These are phyloP conservation scores for Platanista minor DNA, from an alignment of 2,113 vertebrate species.

Conservation along the genomic window DNA sequence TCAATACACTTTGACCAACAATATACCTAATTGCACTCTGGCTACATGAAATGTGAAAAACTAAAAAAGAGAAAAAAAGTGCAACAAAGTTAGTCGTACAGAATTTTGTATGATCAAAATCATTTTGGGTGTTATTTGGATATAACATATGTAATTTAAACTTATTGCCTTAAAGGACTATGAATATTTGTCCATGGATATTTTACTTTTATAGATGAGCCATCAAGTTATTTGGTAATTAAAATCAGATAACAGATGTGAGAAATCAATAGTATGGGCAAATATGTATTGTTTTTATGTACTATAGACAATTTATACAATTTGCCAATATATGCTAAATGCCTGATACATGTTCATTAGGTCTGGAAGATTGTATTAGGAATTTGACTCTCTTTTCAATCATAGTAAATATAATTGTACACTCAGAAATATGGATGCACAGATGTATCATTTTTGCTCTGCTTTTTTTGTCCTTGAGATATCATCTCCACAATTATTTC, in stretches of 20 bases:
- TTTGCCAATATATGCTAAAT: neutral
- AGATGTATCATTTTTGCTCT: neutral
- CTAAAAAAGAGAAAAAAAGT: neutral
- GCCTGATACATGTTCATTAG: neutral
- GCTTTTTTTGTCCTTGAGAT: neutral
- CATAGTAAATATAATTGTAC: neutral
- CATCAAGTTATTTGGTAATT: neutral
- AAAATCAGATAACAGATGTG: neutral
- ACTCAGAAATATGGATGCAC: neutral
- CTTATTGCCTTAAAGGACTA: accelerated
- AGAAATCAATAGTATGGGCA: neutral
- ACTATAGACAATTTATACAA: neutral
- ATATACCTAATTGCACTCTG: neutral
- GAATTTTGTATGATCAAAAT: neutral
- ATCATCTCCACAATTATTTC: neutral
- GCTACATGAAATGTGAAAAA: neutral
- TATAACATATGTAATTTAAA: neutral
- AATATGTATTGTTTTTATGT: neutral
- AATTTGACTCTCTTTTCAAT: neutral
- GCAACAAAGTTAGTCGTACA: accelerated
- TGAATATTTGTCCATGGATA: neutral
- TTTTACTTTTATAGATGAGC: neutral
- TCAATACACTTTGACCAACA: neutral
- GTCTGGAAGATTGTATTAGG: neutral
- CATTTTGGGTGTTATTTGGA: neutral